Percentiles rank a stretch among this genome's conserved stretches.
Conservation (phyloP, 2,797 vertebrate species). For the Manis crassicaudata region DNA sequence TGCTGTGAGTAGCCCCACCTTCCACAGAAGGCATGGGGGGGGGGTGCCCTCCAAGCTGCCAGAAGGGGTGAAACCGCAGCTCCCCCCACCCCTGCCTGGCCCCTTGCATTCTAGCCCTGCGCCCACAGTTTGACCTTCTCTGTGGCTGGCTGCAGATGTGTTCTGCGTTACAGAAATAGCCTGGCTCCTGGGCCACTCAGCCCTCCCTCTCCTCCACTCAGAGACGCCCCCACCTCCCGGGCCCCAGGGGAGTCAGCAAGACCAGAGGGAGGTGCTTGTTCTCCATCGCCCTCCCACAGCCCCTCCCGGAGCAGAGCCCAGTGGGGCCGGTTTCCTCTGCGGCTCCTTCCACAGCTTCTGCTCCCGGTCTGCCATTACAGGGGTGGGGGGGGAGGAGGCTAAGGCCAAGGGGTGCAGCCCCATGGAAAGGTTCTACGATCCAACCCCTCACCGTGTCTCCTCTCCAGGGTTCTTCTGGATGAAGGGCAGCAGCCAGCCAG, state of each 20-base stretch:
- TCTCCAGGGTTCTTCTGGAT: neutral
- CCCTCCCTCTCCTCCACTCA: neutral
- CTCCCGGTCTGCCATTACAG: neutral
- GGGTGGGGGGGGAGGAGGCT: neutral
- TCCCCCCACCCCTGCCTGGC: conserved; percentile 23
- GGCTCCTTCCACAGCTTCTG: neutral
- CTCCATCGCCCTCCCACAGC: neutral
- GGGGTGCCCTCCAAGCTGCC: neutral
- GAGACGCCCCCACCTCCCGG: neutral
- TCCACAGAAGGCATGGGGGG: neutral
- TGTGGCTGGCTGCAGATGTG: conserved; percentile 53
- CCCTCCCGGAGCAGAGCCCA: neutral
- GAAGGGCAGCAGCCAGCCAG: neutral
- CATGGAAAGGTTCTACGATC: neutral
- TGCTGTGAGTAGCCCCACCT: neutral
- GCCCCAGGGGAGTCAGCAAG: neutral
- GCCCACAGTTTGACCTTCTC: conserved; percentile 78
- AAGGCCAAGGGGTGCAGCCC: neutral
- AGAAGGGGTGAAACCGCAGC: conserved; percentile 46
- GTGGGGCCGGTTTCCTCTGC: neutral
- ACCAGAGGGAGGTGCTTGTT: neutral
- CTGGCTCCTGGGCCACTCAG: neutral
- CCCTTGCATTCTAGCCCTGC: conserved; percentile 70
- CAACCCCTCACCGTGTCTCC: neutral
- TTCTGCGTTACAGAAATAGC: conserved; percentile 73